Evolutionary conservation across 1,140 invertebrate genomes (phyloP).

Genomic region (Pectinophora gossypiella): DNA sequence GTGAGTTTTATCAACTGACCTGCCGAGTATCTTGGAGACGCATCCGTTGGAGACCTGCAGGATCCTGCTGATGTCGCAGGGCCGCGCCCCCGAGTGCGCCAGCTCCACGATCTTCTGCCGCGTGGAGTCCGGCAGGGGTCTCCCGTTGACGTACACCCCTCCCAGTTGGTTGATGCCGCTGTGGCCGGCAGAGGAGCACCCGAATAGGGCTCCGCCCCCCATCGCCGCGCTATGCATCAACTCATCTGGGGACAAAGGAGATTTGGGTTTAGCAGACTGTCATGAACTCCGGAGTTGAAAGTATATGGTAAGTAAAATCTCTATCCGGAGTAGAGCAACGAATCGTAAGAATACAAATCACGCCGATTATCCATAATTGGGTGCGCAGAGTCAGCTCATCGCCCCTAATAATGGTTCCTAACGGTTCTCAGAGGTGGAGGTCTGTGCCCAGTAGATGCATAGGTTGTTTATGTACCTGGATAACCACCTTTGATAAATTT

Average conservation of each 20-base stretch:
- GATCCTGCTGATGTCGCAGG: slow-evolving; percentile 98
- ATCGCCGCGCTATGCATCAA: slow-evolving; percentile 72
- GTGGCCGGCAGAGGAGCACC: slow-evolving; percentile 89
- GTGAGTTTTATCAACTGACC: slow-evolving; percentile 79
- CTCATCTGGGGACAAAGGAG: slow-evolving; percentile 53
- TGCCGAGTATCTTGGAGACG: slow-evolving; percentile 96
- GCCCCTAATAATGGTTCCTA: too few species aligned
- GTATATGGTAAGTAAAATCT: too few species aligned
- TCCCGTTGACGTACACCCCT: slow-evolving; percentile 97
- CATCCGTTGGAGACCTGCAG: slow-evolving; percentile 98
- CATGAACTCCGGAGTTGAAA: too few species aligned
- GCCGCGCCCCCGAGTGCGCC: slow-evolving; percentile 96
- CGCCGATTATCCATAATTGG: too few species aligned
- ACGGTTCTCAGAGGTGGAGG: too few species aligned
- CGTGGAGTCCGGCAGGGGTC: slow-evolving; percentile 97
- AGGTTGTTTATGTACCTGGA: too few species aligned
- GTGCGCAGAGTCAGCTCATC: too few species aligned
- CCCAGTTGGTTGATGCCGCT: slow-evolving; percentile 99
- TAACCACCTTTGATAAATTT: too few species aligned
- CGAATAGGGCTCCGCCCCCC: slow-evolving; percentile 80
- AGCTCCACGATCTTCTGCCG: slow-evolving; percentile 98
- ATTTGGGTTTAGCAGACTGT: too few species aligned
- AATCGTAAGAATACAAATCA: too few species aligned
- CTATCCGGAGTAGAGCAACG: too few species aligned
- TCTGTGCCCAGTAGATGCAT: too few species aligned